A percentile compares a stretch with the other conserved stretches of the same genome.
These are phyloP conservation scores for Drosophila pegasa DNA, from an alignment of 2,888 invertebrate species.

Conservation along the genomic window DNA sequence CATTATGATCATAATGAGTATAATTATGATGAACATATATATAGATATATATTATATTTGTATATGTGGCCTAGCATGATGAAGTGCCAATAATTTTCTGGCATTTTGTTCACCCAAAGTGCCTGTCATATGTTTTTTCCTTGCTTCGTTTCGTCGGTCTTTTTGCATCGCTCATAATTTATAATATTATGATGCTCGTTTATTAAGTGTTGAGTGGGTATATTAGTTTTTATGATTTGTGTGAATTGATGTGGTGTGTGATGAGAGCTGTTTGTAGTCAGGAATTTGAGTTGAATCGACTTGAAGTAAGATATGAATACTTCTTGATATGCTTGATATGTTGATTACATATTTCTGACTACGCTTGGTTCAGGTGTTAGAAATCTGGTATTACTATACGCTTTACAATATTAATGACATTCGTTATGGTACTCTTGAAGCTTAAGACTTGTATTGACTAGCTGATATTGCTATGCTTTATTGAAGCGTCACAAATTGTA, in stretches of 20 bases:
- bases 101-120: conserved; percentile 52
- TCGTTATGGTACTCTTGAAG: too few species aligned
- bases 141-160: background rate
- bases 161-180: conserved; percentile 29
- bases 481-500: too few species aligned
- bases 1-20: conserved; percentile 29
- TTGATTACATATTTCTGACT: too few species aligned
- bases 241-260: background rate
- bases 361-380: too few species aligned
- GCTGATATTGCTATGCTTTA: too few species aligned
- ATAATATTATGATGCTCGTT: conserved; percentile 7
- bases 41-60: too few species aligned
- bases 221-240: background rate
- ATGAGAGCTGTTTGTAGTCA: background rate
- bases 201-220: background rate
- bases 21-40: conserved; percentile 20
- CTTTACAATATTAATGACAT: too few species aligned
- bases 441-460: too few species aligned
- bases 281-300: background rate
- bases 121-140: conserved; percentile 21
- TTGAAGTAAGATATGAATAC: too few species aligned
- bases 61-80: conserved; percentile 30
- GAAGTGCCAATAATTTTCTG: conserved; percentile 58
- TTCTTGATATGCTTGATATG: too few species aligned
- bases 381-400: too few species aligned